phyloP scores from a whole-genome alignment of 2,113 vertebrate genomes.

The Mellivora capensis region DNA sequence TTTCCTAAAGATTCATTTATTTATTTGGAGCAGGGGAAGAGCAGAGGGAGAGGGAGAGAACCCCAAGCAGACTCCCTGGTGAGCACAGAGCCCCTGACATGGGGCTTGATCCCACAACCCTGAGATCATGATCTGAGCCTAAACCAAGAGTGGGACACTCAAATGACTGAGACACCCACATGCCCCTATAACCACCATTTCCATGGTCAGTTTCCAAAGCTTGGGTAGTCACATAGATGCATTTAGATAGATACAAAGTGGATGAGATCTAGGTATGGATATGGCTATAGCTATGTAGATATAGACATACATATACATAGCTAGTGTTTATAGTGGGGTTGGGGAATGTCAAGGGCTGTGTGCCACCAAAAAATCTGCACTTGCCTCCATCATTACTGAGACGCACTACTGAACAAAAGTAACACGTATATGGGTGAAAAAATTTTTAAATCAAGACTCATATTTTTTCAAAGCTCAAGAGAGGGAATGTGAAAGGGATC shows the following conservation, averaged over 20 bases:
- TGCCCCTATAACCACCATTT: neutral
- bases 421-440: neutral
- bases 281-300: neutral
- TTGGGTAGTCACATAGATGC: neutral
- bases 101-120: neutral
- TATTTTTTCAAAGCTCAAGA: neutral
- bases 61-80: neutral
- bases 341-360: neutral
- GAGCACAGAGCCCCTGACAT: neutral
- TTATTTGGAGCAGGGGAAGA: neutral
- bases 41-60: neutral
- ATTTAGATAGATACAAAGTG: neutral
- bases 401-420: neutral
- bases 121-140: neutral
- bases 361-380: neutral
- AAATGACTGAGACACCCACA: neutral
- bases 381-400: neutral
- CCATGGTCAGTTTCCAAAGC: neutral
- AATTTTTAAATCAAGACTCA: neutral
- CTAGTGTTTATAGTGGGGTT: neutral
- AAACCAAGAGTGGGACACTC: neutral
- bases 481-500: neutral
- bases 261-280: neutral
- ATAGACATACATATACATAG: neutral
- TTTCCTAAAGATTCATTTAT: neutral